These are phyloP conservation scores for Lamprologus callipterus DNA, from an alignment of 2,113 vertebrate species.

Conservation along the genomic window DNA sequence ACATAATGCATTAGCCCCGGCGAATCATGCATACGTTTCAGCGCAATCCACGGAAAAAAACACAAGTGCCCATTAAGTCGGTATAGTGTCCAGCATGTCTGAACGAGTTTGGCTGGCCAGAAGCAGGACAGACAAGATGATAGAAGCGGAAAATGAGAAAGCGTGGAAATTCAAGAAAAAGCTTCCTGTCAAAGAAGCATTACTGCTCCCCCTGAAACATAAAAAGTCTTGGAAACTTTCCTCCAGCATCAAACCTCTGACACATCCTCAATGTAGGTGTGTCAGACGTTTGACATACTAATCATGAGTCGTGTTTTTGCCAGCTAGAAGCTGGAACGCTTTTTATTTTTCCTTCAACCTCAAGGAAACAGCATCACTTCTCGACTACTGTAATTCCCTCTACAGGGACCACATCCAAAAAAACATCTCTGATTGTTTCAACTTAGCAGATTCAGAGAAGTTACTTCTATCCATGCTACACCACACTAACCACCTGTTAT, in stretches of 20 bases:
- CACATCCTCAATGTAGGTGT: background rate
- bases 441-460: background rate
- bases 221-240: background rate
- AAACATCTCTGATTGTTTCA: background rate
- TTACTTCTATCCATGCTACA: background rate
- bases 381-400: background rate
- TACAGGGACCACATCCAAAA: background rate
- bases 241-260: background rate
- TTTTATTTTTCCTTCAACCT: background rate
- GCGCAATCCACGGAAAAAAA: background rate
- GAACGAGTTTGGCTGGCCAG: background rate
- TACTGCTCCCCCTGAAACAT: too few species aligned
- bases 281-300: background rate
- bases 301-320: background rate
- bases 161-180: background rate
- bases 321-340: background rate
- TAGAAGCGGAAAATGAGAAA: background rate
- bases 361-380: background rate
- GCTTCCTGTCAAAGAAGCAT: background rate
- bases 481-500: background rate
- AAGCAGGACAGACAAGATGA: background rate
- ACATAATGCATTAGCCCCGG: background rate
- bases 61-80: background rate
- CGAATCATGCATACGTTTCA: background rate
- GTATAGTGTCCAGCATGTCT: background rate